These are phyloP conservation scores for Rhagonycha fulva DNA, from an alignment of 2,888 invertebrate genomes.

Conservation along the genomic window DNA sequence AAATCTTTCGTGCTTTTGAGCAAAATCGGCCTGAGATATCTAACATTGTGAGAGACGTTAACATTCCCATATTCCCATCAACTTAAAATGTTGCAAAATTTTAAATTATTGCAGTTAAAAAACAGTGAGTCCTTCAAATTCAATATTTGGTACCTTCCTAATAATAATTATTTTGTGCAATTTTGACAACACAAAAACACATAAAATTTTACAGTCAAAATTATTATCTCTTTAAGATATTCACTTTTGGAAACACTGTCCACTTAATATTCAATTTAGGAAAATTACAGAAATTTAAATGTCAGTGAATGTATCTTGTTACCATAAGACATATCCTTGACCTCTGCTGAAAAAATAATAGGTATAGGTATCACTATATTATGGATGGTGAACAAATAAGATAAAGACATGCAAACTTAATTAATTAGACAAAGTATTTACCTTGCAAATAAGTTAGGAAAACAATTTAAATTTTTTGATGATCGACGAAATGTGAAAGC, in stretches of 20 bases:
- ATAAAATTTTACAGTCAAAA: background rate
- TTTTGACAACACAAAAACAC: background rate
- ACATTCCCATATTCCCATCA: background rate
- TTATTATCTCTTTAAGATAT: background rate
- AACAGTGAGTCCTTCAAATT: background rate
- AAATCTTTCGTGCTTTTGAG: background rate
- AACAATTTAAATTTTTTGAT: background rate
- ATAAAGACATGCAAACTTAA: background rate
- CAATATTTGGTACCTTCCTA: background rate
- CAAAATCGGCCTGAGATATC: background rate
- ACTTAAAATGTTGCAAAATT: background rate
- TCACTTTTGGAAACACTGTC: background rate
- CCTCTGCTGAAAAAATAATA: background rate
- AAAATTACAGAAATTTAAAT: background rate
- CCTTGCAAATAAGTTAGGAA: background rate
- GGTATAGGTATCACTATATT: background rate
- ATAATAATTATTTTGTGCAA: background rate
- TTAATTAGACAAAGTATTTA: background rate
- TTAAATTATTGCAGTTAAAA: background rate
- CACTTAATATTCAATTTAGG: background rate
- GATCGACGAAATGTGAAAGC: conserved; percentile 1
- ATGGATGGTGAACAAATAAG: background rate
- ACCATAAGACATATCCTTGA: background rate
- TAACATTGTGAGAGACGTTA: background rate
- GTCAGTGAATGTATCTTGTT: conserved; percentile 1